Percentiles rank a stretch among this genome's conserved stretches.
phyloP scores from a whole-genome alignment of 2,797 vertebrate species.

The Melanotaenia maccullochi region DNA sequence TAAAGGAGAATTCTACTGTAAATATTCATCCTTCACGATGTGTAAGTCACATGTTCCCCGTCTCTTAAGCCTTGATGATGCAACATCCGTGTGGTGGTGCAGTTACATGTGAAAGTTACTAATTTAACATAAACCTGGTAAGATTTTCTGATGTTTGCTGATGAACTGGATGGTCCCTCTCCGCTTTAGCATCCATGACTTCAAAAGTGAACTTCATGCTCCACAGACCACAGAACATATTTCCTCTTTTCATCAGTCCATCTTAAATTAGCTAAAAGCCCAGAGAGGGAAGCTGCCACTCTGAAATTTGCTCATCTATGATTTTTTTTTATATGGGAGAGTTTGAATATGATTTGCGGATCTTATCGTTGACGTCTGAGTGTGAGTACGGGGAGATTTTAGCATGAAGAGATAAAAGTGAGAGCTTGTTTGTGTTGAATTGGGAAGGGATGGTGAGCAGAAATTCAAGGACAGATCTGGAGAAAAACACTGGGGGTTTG shows the following conservation, averaged over 20 bases:
- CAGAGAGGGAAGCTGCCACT: neutral
- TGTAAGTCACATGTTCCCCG: no score
- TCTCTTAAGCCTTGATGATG: no score
- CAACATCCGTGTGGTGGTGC: no score
- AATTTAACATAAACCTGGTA: no score
- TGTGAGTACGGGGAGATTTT: neutral
- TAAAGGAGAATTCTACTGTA: no score
- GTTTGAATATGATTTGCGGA: neutral
- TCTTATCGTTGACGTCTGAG: neutral
- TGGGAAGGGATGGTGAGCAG: neutral
- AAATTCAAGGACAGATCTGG: slow-evolving; percentile 2
- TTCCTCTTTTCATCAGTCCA: neutral
- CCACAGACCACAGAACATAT: neutral
- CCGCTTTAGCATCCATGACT: neutral
- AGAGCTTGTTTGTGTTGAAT: neutral
- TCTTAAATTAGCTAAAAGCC: neutral
- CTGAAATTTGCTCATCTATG: neutral
- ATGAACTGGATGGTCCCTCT: neutral
- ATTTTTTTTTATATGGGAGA: neutral
- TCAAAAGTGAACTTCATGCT: neutral
- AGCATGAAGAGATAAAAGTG: neutral
- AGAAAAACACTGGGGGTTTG: slow-evolving; percentile 10
- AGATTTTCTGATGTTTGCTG: neutral
- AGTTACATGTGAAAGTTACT: no score
- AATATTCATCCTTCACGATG: no score